Evolutionary conservation across 1,140 invertebrate genomes (phyloP), one percentile per base, ranked within the genome.

Genomic region (Meloidogyne floridensis): DNA sequence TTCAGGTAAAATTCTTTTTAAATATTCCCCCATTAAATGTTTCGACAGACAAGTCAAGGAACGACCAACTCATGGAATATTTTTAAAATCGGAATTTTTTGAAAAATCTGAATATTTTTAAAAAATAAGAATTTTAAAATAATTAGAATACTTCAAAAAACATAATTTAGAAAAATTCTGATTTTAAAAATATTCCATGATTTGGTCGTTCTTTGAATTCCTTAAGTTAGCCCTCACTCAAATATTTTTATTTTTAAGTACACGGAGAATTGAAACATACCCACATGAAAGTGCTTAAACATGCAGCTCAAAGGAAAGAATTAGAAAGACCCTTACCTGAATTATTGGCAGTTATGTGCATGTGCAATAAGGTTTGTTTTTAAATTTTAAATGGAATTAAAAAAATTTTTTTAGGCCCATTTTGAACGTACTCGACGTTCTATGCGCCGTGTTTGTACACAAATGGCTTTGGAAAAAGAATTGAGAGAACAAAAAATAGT

Each of bases 301-400:
- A 71, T 42, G 70, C 78, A 8, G 76, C 80, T 11, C 81, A 87
- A 32, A 72, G 74, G 3, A 82, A 85, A 51, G 71, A 83, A 47
- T 71, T 90, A 18, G 88, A 89, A 71, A 84, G 84, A 43, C 86
- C 88, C 2, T 76, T 89, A 72, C 88, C 88, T 9, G 87, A 89
- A 42, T 77, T 89, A 51, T 70, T 88, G 32, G 47, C 87, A 10
- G 89, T 90, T 3, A 89, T 89, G 88, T 83, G 86, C 20, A 84
- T 89, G 11, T 89, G 88, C 80, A 89, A 89, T 70, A 77, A 81
- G 18, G 88, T 87, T 5, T 79, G 84, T 65, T 86, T 88, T 84
- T 56, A 75, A 80, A 75, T 32, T 18, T 59, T 59, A 2, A 32
- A 32, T 32, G 32, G 1, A 32, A 13, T 53, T 51, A 32, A 47